These are phyloP conservation scores for Eupithecia insigniata DNA, from an alignment of 2,888 invertebrate genomes.

Conservation along the genomic window DNA sequence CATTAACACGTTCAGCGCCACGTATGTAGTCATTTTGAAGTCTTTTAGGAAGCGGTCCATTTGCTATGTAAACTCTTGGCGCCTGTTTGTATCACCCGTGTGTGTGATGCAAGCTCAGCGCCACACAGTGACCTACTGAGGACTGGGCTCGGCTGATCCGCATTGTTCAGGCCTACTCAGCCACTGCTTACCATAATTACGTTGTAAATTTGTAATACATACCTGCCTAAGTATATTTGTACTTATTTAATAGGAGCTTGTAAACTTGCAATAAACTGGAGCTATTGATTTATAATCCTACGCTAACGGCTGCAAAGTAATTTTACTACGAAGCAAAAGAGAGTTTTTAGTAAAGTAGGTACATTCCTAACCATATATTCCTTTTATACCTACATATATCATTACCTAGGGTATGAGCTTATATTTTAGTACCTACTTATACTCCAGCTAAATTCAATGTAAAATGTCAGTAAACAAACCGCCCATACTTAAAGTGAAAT, in stretches of 20 bases:
- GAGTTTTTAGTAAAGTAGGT: neutral
- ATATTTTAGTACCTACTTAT: too few species aligned
- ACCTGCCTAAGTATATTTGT: neutral
- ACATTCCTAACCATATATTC: too few species aligned
- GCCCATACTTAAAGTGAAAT: too few species aligned
- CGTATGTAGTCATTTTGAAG: too few species aligned
- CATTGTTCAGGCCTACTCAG: slow-evolving; percentile 10
- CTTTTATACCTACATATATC: too few species aligned
- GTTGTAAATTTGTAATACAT: slow-evolving; percentile 35
- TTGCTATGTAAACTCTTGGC: neutral
- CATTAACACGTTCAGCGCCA: too few species aligned
- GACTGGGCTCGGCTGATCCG: slow-evolving; percentile 3
- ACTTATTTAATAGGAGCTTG: neutral
- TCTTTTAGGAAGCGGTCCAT: too few species aligned
- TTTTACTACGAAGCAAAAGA: neutral
- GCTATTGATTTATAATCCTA: neutral
- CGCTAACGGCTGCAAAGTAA: neutral
- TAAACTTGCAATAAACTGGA: neutral
- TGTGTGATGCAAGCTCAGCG: neutral
- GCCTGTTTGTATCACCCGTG: neutral
- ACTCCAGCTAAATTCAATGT: too few species aligned
- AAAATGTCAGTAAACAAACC: too few species aligned
- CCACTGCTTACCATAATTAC: slow-evolving; percentile 12
- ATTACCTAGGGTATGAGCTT: too few species aligned
- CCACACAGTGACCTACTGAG: neutral